These are phyloP conservation scores for Nannospalax galili DNA, from an alignment of 2,113 vertebrate genomes.

Conservation along the genomic window DNA sequence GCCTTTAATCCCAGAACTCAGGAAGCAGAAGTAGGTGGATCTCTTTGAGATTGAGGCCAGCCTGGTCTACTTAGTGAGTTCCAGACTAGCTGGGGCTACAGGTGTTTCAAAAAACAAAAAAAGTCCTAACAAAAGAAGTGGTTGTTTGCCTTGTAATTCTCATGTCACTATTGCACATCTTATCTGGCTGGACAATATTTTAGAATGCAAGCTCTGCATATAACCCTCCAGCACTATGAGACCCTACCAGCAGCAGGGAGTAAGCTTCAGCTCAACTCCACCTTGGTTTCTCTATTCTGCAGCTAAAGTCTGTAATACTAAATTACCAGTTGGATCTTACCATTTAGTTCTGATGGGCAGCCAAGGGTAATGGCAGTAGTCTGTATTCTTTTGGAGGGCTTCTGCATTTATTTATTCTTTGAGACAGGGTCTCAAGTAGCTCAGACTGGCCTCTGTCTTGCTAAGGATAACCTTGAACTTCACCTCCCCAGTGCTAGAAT, in stretches of 20 bases:
- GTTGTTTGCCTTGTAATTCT: neutral
- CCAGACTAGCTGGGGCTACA: neutral
- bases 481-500: neutral
- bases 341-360: neutral
- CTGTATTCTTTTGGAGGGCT: neutral
- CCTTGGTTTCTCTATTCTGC: neutral
- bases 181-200: neutral
- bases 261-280: neutral
- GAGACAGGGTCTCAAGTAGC: neutral
- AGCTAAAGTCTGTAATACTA: no score
- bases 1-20: neutral
- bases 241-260: no score
- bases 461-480: no score
- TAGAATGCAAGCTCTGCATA: no score
- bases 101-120: neutral
- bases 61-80: neutral
- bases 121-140: neutral
- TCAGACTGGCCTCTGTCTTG: no score
- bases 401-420: neutral
- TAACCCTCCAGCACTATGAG: neutral
- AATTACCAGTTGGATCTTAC: neutral
- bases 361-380: neutral
- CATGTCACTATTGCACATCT: neutral
- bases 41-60: neutral
- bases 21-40: neutral